Base-by-base conservation (phyloP, 2,888 invertebrate species). In the Aphidius colemani region DNA sequence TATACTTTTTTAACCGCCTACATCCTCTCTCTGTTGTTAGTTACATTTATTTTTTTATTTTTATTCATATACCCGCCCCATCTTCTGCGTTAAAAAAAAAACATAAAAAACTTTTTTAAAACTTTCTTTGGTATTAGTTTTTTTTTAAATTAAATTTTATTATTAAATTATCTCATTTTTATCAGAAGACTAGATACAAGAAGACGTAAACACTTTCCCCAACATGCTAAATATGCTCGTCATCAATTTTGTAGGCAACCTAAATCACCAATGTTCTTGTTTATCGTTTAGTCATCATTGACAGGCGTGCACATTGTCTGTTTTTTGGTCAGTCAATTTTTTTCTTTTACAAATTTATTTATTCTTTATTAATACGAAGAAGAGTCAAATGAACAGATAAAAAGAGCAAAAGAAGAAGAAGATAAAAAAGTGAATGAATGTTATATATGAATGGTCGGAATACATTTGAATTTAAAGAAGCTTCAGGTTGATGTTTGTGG, bases 391-490 rank as follows among this genome's bases (percentile, higher is more conserved):
- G 43, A 62, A 64, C 67, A 53, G 53, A 60, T 40, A 30, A 59
- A 60, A 45, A 30, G n/a, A 44, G 44, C 53, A n/a, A 10, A 60
- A 39, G 13, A 43, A 53, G 51, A 51, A 30, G 49, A 59, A 49
- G 49, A 59, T 49, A 48, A 48, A 48, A 48, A 46, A 49, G 48
- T 58, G 40, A 49, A 56, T 62, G 56, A 56, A 44, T 30, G 18
- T 59, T 30, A 50, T 51, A 50, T 5, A 30, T 30, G 30, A 48
- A 59, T 59, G 49, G 49, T 48, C 50, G 30, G 59, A 63, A 63
- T 63, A 63, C 43, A 63, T 63, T 63, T 53, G 63, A 59, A 59
- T 63, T 53, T 63, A 63, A 59, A 63, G 44, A 44, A 18, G 56
- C 51, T 18, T 51, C 30, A 44, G 13, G 44, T 11, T 44, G 18